phyloP scores from a whole-genome alignment of 2,113 vertebrate genomes.

The Leiothrix lutea region DNA sequence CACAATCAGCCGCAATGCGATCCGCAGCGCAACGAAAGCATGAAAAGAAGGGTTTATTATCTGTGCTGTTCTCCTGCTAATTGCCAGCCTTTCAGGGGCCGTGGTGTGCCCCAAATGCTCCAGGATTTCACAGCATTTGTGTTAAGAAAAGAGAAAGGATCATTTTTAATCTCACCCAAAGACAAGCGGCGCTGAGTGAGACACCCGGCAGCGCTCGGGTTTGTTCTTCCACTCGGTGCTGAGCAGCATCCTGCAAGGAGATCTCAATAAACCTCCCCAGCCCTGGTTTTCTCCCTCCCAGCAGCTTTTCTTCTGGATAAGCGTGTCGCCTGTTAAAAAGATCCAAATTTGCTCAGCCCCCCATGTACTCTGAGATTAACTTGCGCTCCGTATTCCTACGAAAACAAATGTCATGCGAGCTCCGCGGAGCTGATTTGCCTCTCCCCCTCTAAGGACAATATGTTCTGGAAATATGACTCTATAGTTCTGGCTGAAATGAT shows the following conservation, averaged over 20 bases:
- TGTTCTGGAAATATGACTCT: slow-evolving; percentile 11
- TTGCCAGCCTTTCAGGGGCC: slow-evolving; percentile 8
- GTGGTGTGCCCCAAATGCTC: background rate
- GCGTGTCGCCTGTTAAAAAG: background rate
- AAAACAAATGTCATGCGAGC: slow-evolving; percentile 37
- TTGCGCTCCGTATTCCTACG: background rate
- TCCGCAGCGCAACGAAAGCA: background rate
- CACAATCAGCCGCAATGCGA: background rate
- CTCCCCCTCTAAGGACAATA: slow-evolving; percentile 19
- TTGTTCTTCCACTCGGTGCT: background rate
- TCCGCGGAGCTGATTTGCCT: slow-evolving; percentile 5
- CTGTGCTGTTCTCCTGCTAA: slow-evolving; percentile 1
- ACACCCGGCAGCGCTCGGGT: background rate
- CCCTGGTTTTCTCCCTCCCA: background rate
- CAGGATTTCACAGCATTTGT: background rate
- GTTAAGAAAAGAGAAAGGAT: slow-evolving; percentile 12
- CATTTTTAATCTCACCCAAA: background rate
- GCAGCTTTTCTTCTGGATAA: background rate
- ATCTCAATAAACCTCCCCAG: background rate
- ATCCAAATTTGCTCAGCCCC: background rate
- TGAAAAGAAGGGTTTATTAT: background rate
- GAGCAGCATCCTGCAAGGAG: background rate
- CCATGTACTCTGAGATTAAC: background rate
- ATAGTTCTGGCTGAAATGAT: background rate
- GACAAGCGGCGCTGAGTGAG: background rate